Percentiles rank a stretch among this genome's conserved stretches.
phyloP scores from a whole-genome alignment of 1,140 invertebrate genomes.

The Contarinia nasturtii region DNA sequence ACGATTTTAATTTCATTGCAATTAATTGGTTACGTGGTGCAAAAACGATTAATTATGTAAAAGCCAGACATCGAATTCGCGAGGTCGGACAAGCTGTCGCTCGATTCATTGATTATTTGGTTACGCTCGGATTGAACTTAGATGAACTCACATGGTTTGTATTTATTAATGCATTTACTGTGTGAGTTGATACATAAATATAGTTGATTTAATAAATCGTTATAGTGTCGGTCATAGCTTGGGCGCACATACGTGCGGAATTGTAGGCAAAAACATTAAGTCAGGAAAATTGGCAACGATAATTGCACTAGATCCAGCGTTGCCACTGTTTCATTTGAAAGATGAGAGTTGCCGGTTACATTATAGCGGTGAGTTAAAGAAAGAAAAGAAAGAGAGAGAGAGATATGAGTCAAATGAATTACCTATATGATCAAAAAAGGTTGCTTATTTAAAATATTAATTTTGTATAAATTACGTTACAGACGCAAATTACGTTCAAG shows the following conservation, averaged over 20 bases:
- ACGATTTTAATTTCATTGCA: slow-evolving; percentile 1
- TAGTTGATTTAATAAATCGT: too few relatives aligned
- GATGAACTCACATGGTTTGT: neutral
- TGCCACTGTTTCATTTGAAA: slow-evolving; percentile 22
- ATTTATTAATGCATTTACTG: neutral
- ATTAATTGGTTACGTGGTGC: neutral
- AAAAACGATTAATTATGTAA: neutral
- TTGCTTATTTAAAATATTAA: too few relatives aligned
- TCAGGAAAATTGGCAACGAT: neutral
- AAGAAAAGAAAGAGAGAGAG: too few relatives aligned
- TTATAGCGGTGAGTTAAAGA: too few relatives aligned
- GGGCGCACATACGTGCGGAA: slow-evolving; percentile 21
- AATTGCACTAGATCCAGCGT: slow-evolving; percentile 29
- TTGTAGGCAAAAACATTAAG: slow-evolving; percentile 12
- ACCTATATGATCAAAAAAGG: too few relatives aligned
- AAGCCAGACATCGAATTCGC: neutral
- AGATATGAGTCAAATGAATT: too few relatives aligned
- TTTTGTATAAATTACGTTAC: slow-evolving; percentile 10
- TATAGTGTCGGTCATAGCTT: too few relatives aligned
- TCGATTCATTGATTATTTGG: neutral
- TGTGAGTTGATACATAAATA: too few relatives aligned
- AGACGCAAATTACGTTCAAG: slow-evolving; percentile 36
- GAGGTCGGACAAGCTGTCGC: neutral
- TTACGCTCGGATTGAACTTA: neutral
- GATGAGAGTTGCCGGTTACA: slow-evolving; percentile 21